Evolutionary conservation across 2,113 vertebrate species (phyloP).

Genomic region (human): DNA sequence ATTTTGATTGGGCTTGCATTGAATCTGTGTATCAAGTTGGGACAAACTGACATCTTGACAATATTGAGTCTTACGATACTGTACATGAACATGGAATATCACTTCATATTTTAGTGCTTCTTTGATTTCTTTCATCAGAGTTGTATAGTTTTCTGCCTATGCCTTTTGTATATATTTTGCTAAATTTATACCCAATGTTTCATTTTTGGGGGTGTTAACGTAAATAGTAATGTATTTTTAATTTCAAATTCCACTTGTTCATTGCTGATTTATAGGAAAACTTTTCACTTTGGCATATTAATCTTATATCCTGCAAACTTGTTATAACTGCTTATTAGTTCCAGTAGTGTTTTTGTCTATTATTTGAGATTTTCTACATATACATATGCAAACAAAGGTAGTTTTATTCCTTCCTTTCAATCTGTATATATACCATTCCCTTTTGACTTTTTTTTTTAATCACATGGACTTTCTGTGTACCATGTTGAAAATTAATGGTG

Average conservation of each 20-base stretch:
- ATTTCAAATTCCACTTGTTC: neutral
- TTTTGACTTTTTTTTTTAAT: neutral
- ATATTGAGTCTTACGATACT: too few species aligned
- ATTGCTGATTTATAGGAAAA: neutral
- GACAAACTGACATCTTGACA: too few species aligned
- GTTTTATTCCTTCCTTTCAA: neutral
- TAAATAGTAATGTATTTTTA: too few species aligned
- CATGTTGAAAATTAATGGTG: neutral
- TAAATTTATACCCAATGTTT: too few species aligned
- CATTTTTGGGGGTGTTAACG: too few species aligned
- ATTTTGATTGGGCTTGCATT: too few species aligned
- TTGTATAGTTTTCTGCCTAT: too few species aligned
- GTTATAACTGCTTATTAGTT: neutral
- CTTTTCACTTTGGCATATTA: neutral
- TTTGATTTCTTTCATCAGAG: too few species aligned
- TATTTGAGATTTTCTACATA: neutral
- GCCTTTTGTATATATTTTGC: too few species aligned
- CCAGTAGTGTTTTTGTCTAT: neutral
- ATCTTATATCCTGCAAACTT: neutral
- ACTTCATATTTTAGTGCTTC: too few species aligned
- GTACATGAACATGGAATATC: too few species aligned
- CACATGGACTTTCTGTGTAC: neutral
- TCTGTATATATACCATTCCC: neutral
- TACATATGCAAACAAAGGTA: neutral
- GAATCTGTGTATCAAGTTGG: too few species aligned